Conservation (phyloP, 2,888 invertebrate species). For the Hydrotaea cyrtoneurina region DNA sequence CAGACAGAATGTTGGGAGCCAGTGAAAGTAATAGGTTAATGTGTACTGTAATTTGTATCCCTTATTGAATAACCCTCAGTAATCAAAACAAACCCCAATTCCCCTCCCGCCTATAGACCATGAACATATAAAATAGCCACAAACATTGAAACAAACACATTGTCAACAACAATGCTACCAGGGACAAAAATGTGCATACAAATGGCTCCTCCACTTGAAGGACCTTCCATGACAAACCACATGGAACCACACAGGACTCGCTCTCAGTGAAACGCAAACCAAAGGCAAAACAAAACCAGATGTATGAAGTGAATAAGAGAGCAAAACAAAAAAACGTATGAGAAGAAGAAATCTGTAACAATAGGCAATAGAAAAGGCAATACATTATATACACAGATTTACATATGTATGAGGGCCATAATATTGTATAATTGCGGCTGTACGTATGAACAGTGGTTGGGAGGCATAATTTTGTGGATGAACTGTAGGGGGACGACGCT, state of each 20-base stretch:
- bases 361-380: slow-evolving; percentile 18
- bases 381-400: not conserved
- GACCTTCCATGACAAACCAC: not conserved
- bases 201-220: not conserved
- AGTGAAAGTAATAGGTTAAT: too few species aligned
- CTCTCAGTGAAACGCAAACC: not conserved
- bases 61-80: too few species aligned
- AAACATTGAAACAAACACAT: not conserved
- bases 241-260: not conserved
- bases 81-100: too few species aligned
- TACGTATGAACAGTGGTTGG: too few species aligned
- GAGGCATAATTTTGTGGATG: too few species aligned
- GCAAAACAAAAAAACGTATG: not conserved
- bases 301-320: not conserved
- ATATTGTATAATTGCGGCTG: slow-evolving; percentile 7
- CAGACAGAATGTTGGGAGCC: too few species aligned
- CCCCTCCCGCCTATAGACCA: too few species aligned
- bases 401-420: slow-evolving; percentile 6
- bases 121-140: not conserved
- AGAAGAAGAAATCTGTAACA: slow-evolving; percentile 17
- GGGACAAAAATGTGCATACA: not conserved
- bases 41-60: too few species aligned
- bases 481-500: too few species aligned
- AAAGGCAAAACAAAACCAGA: not conserved
- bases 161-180: not conserved